These are phyloP conservation scores for Pogonomyrmex barbatus DNA, from an alignment of 1,140 invertebrate genomes.

Conservation along the genomic window DNA sequence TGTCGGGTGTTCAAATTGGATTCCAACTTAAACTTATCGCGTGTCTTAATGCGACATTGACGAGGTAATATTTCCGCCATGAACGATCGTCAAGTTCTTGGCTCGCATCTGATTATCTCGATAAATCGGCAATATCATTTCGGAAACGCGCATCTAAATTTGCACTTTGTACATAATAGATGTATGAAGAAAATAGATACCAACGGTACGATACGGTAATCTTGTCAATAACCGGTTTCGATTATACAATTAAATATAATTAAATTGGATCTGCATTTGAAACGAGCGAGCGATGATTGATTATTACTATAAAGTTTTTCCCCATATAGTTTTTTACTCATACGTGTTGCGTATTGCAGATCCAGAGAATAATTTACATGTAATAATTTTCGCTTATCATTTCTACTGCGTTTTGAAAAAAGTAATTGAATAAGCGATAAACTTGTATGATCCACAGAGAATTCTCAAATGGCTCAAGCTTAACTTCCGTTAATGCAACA, in stretches of 20 bases:
- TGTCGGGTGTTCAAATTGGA: constrained; percentile 69
- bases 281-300: not conserved
- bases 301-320: not conserved
- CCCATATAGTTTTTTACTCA: not conserved
- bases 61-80: constrained; percentile 61
- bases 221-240: not conserved
- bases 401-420: not conserved
- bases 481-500: constrained; percentile 57
- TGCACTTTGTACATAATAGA: not conserved
- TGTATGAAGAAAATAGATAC: not conserved
- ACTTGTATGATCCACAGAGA: constrained; percentile 5
- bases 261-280: not conserved
- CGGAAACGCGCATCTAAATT: not conserved
- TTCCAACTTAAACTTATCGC: constrained; percentile 71
- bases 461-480: constrained; percentile 49
- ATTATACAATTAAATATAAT: not conserved
- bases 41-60: constrained; percentile 71
- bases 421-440: constrained; percentile 13
- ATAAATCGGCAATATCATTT: constrained; percentile 39
- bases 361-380: too few relatives aligned
- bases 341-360: too few relatives aligned
- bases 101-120: not conserved
- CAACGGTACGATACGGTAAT: not conserved
- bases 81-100: constrained; percentile 10
- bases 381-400: not conserved